Evolutionary conservation across 1,140 invertebrate species (phyloP).

Genomic region (Musca vetustissima): DNA sequence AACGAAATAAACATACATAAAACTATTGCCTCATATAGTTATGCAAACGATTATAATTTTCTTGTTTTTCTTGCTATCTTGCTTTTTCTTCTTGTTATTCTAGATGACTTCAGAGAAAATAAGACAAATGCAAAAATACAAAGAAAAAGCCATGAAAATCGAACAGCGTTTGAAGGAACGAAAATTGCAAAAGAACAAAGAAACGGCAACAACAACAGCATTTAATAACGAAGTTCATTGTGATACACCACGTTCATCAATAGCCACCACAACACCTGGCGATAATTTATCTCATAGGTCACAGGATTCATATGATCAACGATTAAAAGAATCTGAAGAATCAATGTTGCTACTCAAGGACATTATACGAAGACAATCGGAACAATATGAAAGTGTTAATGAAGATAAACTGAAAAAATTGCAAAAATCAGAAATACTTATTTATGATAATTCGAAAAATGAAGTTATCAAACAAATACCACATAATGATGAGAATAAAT

Average conservation of each 20-base stretch:
- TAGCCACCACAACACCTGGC: neutral
- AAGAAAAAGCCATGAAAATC: conserved; percentile 44
- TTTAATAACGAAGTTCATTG: neutral
- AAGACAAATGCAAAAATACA: conserved; percentile 45
- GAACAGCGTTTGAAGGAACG: conserved; percentile 29
- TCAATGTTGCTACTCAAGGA: conserved; percentile 19
- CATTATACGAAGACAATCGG: neutral
- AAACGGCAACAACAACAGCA: neutral
- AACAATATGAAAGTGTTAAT: neutral
- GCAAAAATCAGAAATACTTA: conserved; percentile 33
- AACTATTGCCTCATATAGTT: no score
- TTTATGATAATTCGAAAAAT: conserved; percentile 28
- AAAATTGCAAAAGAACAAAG: neutral
- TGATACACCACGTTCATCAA: neutral
- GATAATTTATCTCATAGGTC: neutral
- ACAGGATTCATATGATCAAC: conserved; percentile 7
- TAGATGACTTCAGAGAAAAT: conserved; percentile 41
- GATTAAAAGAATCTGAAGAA: conserved; percentile 18
- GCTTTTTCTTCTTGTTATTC: conserved; percentile 23
- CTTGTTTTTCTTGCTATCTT: no score
- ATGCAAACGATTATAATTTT: neutral
- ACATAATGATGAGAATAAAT: neutral
- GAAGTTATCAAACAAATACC: conserved; percentile 22
- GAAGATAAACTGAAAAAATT: conserved; percentile 25
- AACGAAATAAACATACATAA: no score